Evolutionary conservation across 1,140 invertebrate species (phyloP), one percentile per base, ranked within the genome.

Genomic region (Aporrectodea caliginosa): DNA sequence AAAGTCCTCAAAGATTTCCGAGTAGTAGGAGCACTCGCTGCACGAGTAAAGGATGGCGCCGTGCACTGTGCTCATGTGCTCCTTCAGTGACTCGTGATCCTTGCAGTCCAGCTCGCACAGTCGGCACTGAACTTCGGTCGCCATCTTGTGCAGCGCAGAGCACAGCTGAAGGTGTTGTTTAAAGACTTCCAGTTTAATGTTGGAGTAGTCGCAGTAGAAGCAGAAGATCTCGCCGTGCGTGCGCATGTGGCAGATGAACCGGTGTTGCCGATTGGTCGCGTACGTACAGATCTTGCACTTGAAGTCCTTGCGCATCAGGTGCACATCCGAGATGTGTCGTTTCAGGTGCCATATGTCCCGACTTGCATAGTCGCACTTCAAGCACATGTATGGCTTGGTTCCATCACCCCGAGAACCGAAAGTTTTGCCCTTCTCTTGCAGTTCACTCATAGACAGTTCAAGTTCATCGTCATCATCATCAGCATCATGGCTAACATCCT

Each of bases 341-440:
- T 77, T 77, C 33, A 80, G 35, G 35, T 80, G 79, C 79, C 79
- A 80, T 2, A 77, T 70, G 34, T 80, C 79, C 16, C 75, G 31
- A 43, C 79, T 35, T n/a, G 75, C 68, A 35, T 80, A 80, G 16
- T 77, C 35, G 68, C 79, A 80, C 69, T 80, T 77, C 1, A 74
- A 69, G 58, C 79, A 80, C 12, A 69, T 33, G 34, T 69, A 77
- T 2, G 70, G 27, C 27, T 35, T 70, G n/a, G 33, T 71, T 35
- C 69, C 33, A 16, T 27, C 69, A 16, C 22, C 34, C 0, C 58
- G 22, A 30, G 35, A 29, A 1, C 12, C 58, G 35, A 77, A 68
- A 30, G 30, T 22, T 76, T 35, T 76, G 27, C 75, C 58, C 29
- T 68, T 29, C 30, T 68, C 27, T 2, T 6, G 34, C 30, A 68